Percentiles rank a stretch among this genome's conserved stretches.
phyloP scores from a whole-genome alignment of 2,797 vertebrate genomes.

The Alauda arvensis region DNA sequence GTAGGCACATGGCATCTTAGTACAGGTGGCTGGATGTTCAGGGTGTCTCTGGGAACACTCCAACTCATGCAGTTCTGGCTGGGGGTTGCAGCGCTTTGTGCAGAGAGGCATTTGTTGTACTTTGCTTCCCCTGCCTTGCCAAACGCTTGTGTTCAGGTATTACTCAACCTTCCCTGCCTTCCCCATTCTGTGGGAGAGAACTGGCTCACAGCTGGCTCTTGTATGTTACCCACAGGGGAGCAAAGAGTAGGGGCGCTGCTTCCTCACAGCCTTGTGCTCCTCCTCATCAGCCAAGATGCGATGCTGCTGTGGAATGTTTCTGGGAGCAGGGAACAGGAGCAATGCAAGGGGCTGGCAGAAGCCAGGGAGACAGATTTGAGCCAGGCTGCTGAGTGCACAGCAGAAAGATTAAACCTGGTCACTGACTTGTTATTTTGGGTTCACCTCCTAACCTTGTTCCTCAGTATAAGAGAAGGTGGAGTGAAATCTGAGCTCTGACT shows the following conservation, averaged over 20 bases:
- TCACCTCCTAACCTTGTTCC: neutral
- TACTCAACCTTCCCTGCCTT: neutral
- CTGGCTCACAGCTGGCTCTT: neutral
- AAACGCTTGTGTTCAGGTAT: neutral
- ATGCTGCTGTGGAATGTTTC: neutral
- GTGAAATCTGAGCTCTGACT: neutral
- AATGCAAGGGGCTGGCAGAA: neutral
- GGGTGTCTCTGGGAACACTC: neutral
- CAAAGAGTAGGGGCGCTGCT: neutral
- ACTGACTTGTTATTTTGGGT: neutral
- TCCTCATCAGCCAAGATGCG: rapidly evolving
- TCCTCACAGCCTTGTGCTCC: neutral
- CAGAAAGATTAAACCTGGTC: neutral
- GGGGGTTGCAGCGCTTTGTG: neutral
- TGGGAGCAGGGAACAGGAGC: neutral
- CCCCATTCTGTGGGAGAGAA: neutral
- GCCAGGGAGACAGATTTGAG: neutral
- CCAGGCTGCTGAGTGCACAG: neutral
- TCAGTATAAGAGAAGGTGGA: neutral
- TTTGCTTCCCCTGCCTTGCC: neutral
- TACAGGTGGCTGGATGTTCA: neutral
- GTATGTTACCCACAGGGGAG: neutral
- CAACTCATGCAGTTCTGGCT: neutral
- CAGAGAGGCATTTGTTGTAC: no score
- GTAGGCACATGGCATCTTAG: neutral